Evolutionary conservation across 1,140 invertebrate species (phyloP), one percentile per base, ranked within the genome.

Genomic region (Drosophila ananassae): DNA sequence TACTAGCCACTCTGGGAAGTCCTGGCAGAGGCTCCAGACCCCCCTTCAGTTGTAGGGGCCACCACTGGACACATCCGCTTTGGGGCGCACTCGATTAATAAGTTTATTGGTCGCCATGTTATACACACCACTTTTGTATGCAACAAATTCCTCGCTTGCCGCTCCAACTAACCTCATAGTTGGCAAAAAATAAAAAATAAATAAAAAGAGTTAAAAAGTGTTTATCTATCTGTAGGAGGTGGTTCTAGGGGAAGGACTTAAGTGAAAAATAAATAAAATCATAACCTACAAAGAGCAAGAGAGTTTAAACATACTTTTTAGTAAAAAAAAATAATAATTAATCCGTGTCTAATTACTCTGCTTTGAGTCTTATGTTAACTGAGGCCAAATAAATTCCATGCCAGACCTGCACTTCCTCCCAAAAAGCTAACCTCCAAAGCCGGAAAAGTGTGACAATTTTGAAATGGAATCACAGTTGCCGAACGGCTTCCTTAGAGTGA

Each of bases 121-220:
- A 87, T 87, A 89, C 83, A 89, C 66, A 82, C 78, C 82, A 85
- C 64, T 72, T 85, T 82, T 80, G 73, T 85, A 82, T 85, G 82
- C 78, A 87, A 82, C 71, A 78, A 75, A 87, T 78, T 81, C 37
- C 48, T 53, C 66, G 61, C 44, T 54, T 32, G 25, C n/a, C 28
- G 32, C 10, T 48, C 7, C 55, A 62, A 58, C 48, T 74, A 64
- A 56, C 59, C 30, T 47, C 25, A 10, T 25, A 10, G 12, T 6
- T 4, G 37, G 50, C 24, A 51, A 13, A 24, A 24, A 24, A 51
- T n/a, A 51, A n/a, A n/a, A 28, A n/a, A 2, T 30, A 34, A 10
- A 3, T 32, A 9, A 34, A 10, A 10, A 2, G 5, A 25, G 6
- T 6, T 28, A 6, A 28, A 28, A 6, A 28, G 24, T 25, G 1